These are phyloP conservation scores for Desmodus rotundus DNA, from an alignment of 2,113 vertebrate species.

Conservation along the genomic window DNA sequence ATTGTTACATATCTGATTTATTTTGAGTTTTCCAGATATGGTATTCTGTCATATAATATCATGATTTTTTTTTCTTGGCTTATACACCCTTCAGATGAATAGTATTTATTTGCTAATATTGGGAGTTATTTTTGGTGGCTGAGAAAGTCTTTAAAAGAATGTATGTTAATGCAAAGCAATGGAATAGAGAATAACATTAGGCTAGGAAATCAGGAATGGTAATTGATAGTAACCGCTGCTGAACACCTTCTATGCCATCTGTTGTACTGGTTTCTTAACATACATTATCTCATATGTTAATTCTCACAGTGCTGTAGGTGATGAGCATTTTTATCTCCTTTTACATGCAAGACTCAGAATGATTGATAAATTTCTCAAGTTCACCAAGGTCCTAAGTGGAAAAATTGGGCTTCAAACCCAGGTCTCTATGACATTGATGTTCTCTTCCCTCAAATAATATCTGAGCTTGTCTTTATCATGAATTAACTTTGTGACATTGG, in stretches of 20 bases:
- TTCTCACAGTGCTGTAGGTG: not conserved
- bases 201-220: not conserved
- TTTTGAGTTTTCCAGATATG: not conserved
- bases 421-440: not conserved
- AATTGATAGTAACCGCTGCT: not conserved
- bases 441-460: not conserved
- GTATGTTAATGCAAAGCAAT: not conserved
- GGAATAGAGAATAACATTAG: not conserved
- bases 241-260: not conserved
- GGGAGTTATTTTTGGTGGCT: not conserved
- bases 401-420: not conserved
- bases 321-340: not conserved
- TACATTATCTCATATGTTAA: not conserved
- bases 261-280: not conserved
- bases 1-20: not conserved
- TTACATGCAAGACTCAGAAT: not conserved
- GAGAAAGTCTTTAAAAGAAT: not conserved
- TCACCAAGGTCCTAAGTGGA: not conserved
- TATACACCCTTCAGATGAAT: not conserved
- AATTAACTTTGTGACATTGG: not conserved
- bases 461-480: not conserved
- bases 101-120: slow-evolving; percentile 1
- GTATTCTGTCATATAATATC: not conserved
- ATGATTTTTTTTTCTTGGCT: not conserved
- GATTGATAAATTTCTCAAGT: not conserved